Evolutionary conservation across 1,140 invertebrate genomes (phyloP).

Genomic region (Drosophila suzukii): DNA sequence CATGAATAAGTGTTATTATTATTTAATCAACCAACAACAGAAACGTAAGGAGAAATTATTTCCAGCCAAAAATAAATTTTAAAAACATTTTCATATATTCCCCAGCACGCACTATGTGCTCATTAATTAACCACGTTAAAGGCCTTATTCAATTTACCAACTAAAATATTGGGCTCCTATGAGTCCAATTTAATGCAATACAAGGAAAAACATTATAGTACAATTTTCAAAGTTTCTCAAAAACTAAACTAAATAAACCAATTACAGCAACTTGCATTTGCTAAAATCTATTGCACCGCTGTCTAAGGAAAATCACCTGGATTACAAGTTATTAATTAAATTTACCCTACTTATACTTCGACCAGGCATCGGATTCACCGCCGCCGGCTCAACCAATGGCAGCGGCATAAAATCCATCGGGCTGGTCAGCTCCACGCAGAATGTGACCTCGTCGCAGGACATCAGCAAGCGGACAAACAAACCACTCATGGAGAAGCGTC

Average conservation of each 20-base stretch:
- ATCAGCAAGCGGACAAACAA: conserved; percentile 89
- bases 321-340: neutral
- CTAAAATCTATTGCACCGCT: neutral
- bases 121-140: no score
- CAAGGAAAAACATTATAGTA: neutral
- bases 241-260: neutral
- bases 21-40: neutral
- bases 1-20: neutral
- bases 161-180: no score
- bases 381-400: conserved; percentile 74
- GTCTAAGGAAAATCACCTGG: neutral
- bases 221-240: neutral
- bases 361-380: conserved; percentile 75
- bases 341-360: conserved; percentile 3
- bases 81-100: neutral
- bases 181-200: no score
- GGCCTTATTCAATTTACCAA: no score
- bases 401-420: conserved; percentile 77
- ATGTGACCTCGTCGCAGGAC: conserved; percentile 82
- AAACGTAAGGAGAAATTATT: no score
- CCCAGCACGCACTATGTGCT: no score
- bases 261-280: neutral
- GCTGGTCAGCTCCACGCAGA: conserved; percentile 81
- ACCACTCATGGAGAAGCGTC: conserved; percentile 95
- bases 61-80: neutral